Percentiles rank a stretch among this genome's conserved stretches.
Evolutionary conservation across 2,113 vertebrate genomes (phyloP).

Genomic region (Muntiacus muntjak): DNA sequence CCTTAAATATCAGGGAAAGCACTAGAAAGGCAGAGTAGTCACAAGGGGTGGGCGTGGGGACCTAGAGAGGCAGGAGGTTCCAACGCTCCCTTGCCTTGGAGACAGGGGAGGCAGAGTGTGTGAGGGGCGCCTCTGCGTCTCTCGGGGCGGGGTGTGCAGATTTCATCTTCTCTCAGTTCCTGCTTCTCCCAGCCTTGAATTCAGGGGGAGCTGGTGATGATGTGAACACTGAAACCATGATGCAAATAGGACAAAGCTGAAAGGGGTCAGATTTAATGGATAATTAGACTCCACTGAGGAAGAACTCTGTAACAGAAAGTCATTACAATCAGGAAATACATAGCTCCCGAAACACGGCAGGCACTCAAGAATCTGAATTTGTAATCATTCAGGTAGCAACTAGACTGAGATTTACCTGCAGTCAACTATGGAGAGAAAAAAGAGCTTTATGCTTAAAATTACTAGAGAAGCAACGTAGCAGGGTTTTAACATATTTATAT

Average conservation of each 20-base stretch:
- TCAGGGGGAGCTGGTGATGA: not conserved
- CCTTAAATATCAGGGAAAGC: not conserved
- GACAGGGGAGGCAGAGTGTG: not conserved
- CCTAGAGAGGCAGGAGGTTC: not conserved
- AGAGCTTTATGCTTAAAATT: not conserved
- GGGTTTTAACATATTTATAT: not conserved
- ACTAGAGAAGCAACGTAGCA: not conserved
- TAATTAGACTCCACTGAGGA: constrained; percentile 31
- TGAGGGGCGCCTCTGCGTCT: not conserved
- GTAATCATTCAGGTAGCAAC: not conserved
- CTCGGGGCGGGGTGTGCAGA: not conserved
- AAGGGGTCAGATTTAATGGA: constrained; percentile 6
- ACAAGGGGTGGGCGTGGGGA: accelerated
- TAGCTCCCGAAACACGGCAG: not conserved
- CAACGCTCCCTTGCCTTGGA: not conserved
- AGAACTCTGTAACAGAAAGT: constrained; percentile 3
- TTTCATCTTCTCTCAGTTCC: not conserved
- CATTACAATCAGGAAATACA: not conserved
- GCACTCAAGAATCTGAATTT: not conserved
- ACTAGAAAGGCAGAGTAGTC: not conserved
- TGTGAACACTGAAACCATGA: constrained; percentile 30
- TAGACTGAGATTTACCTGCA: not conserved
- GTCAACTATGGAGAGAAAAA: not conserved
- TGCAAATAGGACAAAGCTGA: constrained; percentile 41
- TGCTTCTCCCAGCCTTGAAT: not conserved